Base-by-base conservation (phyloP, 2,113 vertebrate species). In the Eonycteris spelaea region DNA sequence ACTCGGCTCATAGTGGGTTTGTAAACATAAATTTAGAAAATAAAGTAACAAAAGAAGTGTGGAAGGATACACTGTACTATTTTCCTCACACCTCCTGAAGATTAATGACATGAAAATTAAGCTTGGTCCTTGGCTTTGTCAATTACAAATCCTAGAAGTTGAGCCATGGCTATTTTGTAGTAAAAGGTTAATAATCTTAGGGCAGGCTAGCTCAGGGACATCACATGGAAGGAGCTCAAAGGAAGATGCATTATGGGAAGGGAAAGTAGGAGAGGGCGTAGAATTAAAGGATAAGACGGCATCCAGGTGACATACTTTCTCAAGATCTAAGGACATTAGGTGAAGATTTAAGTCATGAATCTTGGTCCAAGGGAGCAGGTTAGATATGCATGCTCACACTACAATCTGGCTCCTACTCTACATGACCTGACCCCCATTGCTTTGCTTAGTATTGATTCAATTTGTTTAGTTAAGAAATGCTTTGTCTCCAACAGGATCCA, bases 11-110 rank as follows among this genome's bases (percentile, higher is more conserved):
- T 14, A 70, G 55, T 45, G 59, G n/a, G 65, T n/a, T 89, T 6
- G 3, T 71, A 57, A 59, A 51, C 12, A 80, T 26, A 84, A 86
- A 63, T 63, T 93, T 86, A 77, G 48, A 93, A 93, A 74, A 89
- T 70, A 91, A 74, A 84, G 43, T 51, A 91, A 86, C 51, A 65
- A 91, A 33, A 77, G 7, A 70, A 30, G 18, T 74, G 48, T 85
- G 26, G 3, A 57, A 83, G 22, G 15, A 16, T 82, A 74, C 22
- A 18, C 19, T 14, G 7, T 82, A 51, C 33, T 67, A 9, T 45
- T 82, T 38, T 35, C 24, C 53, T 40, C 18, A 94, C 90, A 71
- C 35, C 24, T 70, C 18, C 33, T 51, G 43, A 16, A 14, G 11
- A 51, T 74, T 84, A 78, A 90, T 28, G 45, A 93, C 19, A 70